A percentile compares a stretch with the other conserved stretches of the same genome.
phyloP scores from a whole-genome alignment of 2,113 vertebrate species.

The Cyphomyrus plagiostoma region DNA sequence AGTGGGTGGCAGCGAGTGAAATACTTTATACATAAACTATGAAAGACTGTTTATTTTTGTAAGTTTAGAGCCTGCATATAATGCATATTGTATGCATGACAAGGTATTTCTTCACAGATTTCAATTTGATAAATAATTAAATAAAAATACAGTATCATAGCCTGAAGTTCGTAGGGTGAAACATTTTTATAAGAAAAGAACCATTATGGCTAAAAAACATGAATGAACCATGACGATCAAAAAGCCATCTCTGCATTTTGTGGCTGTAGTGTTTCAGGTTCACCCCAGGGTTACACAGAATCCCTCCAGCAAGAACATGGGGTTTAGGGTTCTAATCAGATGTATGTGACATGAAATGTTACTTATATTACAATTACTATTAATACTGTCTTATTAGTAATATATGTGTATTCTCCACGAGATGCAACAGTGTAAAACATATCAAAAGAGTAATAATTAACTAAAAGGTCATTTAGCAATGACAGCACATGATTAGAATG shows the following conservation, averaged over 20 bases:
- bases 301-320: neutral
- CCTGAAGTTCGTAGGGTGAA: neutral
- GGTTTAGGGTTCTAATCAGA: neutral
- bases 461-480: neutral
- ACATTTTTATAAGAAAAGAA: neutral
- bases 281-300: neutral
- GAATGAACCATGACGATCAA: neutral
- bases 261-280: neutral
- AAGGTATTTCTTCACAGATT: neutral
- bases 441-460: neutral
- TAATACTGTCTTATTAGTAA: neutral
- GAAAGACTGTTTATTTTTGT: neutral
- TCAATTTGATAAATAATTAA: neutral
- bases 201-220: neutral
- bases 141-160: neutral
- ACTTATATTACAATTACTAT: neutral
- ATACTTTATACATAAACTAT: neutral
- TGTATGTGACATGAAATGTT: neutral
- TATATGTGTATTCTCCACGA: neutral
- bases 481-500: neutral
- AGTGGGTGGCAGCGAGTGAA: neutral
- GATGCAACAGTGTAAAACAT: neutral
- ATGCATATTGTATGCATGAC: neutral
- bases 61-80: neutral
- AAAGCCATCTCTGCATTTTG: neutral